phyloP scores from a whole-genome alignment of 1,140 invertebrate species.

The Tetramorium simillimum region DNA sequence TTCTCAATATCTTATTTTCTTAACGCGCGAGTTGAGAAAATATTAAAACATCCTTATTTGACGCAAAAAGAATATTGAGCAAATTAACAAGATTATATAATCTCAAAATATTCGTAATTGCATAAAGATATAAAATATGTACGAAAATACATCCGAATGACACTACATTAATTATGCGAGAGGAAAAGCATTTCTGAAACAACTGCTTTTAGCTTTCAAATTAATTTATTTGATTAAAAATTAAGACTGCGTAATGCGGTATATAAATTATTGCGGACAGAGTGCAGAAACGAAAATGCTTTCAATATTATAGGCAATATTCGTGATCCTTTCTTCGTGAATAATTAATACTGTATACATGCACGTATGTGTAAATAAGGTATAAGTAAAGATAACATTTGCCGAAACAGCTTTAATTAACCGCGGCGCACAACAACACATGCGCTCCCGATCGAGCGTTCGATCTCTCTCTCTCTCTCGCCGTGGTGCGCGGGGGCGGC shows the following conservation, averaged over 20 bases:
- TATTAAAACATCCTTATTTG: neutral
- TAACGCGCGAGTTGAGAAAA: neutral
- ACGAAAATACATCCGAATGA: neutral
- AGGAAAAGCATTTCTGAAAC: neutral
- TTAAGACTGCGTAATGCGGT: neutral
- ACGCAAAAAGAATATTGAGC: neutral
- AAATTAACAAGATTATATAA: neutral
- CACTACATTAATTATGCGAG: neutral
- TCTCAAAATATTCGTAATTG: neutral
- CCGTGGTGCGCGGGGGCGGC: neutral
- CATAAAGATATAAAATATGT: neutral
- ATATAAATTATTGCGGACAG: neutral
- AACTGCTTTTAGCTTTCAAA: neutral
- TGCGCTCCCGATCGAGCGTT: constrained; percentile 40
- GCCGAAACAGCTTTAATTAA: constrained; percentile 57
- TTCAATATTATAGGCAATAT: neutral
- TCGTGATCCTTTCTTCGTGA: neutral
- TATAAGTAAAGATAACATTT: neutral
- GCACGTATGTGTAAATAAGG: neutral
- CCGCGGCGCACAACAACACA: neutral
- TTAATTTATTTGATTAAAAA: neutral
- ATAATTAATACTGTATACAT: neutral
- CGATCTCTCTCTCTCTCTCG: neutral
- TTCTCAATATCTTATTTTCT: neutral
- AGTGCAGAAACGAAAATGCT: neutral